phyloP scores from a whole-genome alignment of 1,140 invertebrate genomes.

The Bombus terrestris region DNA sequence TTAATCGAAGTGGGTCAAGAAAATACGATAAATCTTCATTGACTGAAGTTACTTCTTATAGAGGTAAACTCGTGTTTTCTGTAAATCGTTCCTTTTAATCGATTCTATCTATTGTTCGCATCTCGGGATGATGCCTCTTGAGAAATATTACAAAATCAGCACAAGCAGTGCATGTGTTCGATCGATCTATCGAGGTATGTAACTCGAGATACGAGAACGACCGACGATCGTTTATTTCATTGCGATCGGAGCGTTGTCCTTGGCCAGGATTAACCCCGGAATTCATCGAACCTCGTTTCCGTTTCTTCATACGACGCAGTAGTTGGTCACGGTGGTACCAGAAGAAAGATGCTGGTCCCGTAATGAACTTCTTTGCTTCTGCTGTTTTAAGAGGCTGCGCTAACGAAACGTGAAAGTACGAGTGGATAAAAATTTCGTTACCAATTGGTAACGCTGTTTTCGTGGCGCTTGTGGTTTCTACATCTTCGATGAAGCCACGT shows the following conservation, averaged over 20 bases:
- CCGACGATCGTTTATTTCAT: too few species aligned
- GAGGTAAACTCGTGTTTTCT: not conserved
- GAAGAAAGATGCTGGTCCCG: constrained; percentile 26
- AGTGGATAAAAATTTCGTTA: not conserved
- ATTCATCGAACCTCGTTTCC: constrained; percentile 40
- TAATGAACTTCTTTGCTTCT: not conserved
- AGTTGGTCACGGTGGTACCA: not conserved
- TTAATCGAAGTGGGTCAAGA: not conserved
- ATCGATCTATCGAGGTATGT: not conserved
- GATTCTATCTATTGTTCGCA: not conserved
- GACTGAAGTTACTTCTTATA: too few species aligned
- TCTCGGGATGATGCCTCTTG: not conserved
- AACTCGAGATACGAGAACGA: not conserved
- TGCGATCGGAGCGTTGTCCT: not conserved
- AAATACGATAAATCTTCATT: not conserved
- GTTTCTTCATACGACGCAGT: not conserved
- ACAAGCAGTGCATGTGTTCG: not conserved
- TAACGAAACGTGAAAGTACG: not conserved
- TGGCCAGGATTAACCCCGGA: constrained; percentile 42
- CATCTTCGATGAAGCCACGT: too few species aligned
- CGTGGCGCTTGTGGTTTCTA: not conserved
- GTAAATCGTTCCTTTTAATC: not conserved
- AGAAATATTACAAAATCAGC: constrained; percentile 28
- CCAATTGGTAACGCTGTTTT: not conserved
- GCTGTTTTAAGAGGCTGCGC: constrained; percentile 3